Percentiles rank a stretch among this genome's conserved stretches.
Evolutionary conservation across 2,888 invertebrate genomes (phyloP).

Genomic region (Troides aeacus): DNA sequence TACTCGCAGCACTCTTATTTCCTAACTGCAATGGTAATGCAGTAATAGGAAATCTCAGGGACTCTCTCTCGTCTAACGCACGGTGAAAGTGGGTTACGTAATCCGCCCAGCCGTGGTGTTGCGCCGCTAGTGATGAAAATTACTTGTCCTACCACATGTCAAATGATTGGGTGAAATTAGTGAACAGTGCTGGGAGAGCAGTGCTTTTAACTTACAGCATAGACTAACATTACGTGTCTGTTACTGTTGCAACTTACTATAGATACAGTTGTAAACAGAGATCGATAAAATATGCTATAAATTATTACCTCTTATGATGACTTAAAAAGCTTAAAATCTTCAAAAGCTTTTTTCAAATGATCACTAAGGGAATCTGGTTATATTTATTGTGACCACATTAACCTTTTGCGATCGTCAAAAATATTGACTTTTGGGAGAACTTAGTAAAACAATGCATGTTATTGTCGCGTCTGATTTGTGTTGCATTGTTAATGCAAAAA

Average conservation of each 20-base stretch:
- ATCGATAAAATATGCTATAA: no score
- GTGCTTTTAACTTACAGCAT: neutral
- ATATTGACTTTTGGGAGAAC: no score
- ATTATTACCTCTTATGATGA: no score
- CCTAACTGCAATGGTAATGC: conserved; percentile 69
- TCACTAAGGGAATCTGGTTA: no score
- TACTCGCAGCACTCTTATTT: conserved; percentile 68
- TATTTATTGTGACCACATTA: no score
- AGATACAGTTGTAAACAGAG: neutral
- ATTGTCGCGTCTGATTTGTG: no score
- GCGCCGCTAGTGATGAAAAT: conserved; percentile 65
- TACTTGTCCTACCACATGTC: conserved; percentile 39
- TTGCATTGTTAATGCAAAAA: no score
- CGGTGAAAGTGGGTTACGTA: conserved; percentile 74
- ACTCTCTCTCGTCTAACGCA: conserved; percentile 69
- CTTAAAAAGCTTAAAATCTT: no score
- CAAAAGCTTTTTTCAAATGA: no score
- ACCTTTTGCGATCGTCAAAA: no score
- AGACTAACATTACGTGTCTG: neutral
- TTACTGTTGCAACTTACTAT: neutral
- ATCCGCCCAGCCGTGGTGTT: conserved; percentile 53
- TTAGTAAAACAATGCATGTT: no score
- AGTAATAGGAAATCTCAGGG: conserved; percentile 73
- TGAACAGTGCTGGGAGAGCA: conserved; percentile 18
- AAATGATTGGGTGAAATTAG: conserved; percentile 46